Base-by-base conservation (phyloP, 2,888 invertebrate genomes). In the Meliscaeva auricollis region DNA sequence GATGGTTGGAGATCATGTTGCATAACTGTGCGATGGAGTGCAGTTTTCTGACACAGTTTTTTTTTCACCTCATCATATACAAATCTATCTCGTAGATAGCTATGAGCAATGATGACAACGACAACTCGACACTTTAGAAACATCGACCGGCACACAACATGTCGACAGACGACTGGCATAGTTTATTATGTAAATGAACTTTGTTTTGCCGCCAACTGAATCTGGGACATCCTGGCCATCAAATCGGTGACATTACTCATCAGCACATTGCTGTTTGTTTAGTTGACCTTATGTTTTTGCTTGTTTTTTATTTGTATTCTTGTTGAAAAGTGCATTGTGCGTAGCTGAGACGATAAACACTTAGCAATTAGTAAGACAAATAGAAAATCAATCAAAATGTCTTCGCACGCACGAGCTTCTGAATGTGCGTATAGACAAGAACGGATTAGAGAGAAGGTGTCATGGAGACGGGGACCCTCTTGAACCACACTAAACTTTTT, bases 221-320 rank as follows among this genome's bases (percentile, higher is more conserved):
- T 78, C 82, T 87, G 82, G 87, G 82, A 87, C 87, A 87, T 87
- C 87, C 87, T 87, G 82, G 87, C 87, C 87, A 75, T 87, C 87
- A 87, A 87, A 87, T 35, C 56, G 72, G 66, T 78, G 82, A 77
- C 82, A 82, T 76, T 70, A 64, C 48, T 76, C 76, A 73, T 81
- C 75, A n/a, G 44, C 15, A 15, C n/a, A 9, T 44, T 46, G 17
- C 46, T 17, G 56, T 22, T 17, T 11, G 46, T 15, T 46, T 7
- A 3, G n/a, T 41, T 72, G 83, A 79, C 69, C 79, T 74, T 56
- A 60, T 9, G 11, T 6, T 26, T 3, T n/a, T n/a, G n/a, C n/a
- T n/a, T 44, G n/a, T 54, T 54, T 32, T 13, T 54, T 48, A 6
- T 46, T 20, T 9, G 35, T 35, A 35, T 38, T 11, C 3, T 46